phyloP scores from a whole-genome alignment of 2,797 vertebrate genomes.

The Cuculus canorus region DNA sequence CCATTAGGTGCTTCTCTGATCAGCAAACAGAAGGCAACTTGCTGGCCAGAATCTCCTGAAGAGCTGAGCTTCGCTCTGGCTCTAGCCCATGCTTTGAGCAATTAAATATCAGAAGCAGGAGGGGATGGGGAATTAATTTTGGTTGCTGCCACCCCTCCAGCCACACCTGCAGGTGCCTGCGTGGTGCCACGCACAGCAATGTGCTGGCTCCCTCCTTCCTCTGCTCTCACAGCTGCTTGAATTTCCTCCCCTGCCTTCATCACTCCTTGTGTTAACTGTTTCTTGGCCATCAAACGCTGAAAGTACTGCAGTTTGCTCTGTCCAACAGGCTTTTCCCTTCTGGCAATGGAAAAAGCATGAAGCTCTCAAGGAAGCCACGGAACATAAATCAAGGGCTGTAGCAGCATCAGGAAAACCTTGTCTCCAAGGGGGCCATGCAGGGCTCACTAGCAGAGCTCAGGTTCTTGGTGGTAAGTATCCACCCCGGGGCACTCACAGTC shows the following conservation, averaged over 20 bases:
- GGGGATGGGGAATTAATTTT: constrained; percentile 20
- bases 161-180: neutral
- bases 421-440: neutral
- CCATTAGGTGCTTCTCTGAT: neutral
- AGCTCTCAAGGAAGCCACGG: neutral
- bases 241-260: constrained; percentile 19
- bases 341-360: neutral
- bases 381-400: neutral
- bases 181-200: neutral
- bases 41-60: neutral
- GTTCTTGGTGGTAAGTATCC: neutral
- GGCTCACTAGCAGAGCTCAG: neutral
- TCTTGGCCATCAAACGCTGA: neutral
- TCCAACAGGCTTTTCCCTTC: neutral
- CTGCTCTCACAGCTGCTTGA: neutral
- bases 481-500: accelerated
- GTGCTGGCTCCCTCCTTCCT: neutral
- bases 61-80: neutral
- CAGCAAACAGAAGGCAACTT: neutral
- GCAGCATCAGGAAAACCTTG: neutral
- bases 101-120: constrained; percentile 25
- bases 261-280: constrained; percentile 16
- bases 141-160: neutral
- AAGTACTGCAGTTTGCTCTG: neutral
- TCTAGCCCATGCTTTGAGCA: neutral